Base-by-base conservation (phyloP, 2,113 vertebrate genomes). In the Nerophis lumbriciformis region DNA sequence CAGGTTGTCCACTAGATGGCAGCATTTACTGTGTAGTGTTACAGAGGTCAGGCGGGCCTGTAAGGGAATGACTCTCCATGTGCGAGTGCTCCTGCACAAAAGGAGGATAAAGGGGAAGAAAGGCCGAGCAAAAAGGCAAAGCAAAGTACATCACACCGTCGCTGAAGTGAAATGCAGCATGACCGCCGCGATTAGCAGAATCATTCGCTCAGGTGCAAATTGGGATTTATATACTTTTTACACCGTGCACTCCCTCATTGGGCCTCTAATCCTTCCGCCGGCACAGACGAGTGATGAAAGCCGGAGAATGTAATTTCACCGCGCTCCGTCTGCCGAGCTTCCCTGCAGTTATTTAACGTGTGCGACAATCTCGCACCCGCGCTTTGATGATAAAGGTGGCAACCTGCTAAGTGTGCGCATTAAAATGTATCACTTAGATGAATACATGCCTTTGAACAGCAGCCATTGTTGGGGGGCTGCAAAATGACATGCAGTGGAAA, bases 401-500 rank as follows among this genome's bases (percentile, higher is more conserved):
- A 78, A 84, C 87, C 82, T 82, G 76, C 75, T 81, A 85, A 83
- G 72, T 83, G 77, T 73, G 66, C 63, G 75, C 86, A 83, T 88
- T 87, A 80, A 84, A 89, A 89, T 85, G 85, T 83, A 89, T 82
- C 73, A 74, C 83, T 81, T 71, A 84, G 88, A 89, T 88, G 78
- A 90, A 88, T 84, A 85, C 78, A 77, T 83, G 65, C 76, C 84
- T 84, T 87, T 89, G 85, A 91, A 90, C 74, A 68, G 63, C 76
- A 84, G 74, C 75, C 72, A 83, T 78, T 82, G 68, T 79, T 63
- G 63, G 71, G 66, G 66, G 64, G 38, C 48, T 36, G 37, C 51
- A 48, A 65, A 74, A 82, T 77, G 74, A 77, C 73, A 84, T 78
- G 70, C 66, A 77, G 68, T 69, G 64, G 61, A 85, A 85, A 86